A percentile compares a stretch with the other conserved stretches of the same genome.
Evolutionary conservation across 2,888 invertebrate species (phyloP).

Genomic region (Spilarctia lutea): DNA sequence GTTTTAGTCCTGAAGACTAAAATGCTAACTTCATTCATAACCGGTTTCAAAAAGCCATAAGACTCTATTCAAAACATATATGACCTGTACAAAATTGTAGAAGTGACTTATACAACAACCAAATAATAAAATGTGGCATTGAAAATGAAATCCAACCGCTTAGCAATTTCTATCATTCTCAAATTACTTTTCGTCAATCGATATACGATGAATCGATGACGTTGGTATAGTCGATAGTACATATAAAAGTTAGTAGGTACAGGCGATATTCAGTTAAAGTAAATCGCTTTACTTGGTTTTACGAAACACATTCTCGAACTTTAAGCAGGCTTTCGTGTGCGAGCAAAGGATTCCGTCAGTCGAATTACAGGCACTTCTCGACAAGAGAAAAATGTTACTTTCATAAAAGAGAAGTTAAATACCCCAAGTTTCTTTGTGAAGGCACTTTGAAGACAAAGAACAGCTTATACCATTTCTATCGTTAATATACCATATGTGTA

Average conservation of each 20-base stretch:
- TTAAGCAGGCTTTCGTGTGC: constrained; percentile 17
- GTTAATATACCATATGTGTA: constrained; percentile 33
- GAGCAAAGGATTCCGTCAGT: constrained; percentile 35
- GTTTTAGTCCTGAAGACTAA: no score
- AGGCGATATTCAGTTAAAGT: not conserved
- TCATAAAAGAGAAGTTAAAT: constrained; percentile 46
- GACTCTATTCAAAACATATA: no score
- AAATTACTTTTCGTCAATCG: not conserved
- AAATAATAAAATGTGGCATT: not conserved
- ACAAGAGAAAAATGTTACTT: constrained; percentile 49
- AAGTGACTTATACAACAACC: no score
- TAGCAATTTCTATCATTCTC: not conserved
- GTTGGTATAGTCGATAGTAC: not conserved
- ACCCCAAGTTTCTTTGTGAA: constrained; percentile 52
- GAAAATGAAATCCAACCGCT: not conserved
- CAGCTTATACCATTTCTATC: constrained; percentile 47
- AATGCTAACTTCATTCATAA: no score
- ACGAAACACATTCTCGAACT: constrained; percentile 11
- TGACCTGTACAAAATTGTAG: no score
- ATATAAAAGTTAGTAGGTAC: not conserved
- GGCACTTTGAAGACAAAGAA: constrained; percentile 54
- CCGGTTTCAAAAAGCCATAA: no score
- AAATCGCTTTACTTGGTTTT: not conserved
- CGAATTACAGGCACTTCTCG: constrained; percentile 52
- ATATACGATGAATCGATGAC: not conserved